Conservation (phyloP, 2,888 invertebrate genomes). For the Maniola hyperantus region DNA sequence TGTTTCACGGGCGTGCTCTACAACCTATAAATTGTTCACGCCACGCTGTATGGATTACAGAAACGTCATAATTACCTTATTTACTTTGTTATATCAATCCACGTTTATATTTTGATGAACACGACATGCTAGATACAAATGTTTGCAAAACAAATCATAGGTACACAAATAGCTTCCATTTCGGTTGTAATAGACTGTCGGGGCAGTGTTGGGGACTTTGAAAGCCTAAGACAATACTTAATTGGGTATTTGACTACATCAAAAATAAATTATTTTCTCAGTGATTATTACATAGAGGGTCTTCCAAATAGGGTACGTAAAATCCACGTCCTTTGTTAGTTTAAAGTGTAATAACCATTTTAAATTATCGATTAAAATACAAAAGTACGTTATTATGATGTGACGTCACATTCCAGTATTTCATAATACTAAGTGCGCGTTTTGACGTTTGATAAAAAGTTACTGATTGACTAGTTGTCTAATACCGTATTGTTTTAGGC, state of each 20-base stretch:
- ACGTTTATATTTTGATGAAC: background rate
- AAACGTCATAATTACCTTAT: constrained; percentile 38
- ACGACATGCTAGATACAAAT: background rate
- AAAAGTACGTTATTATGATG: too few relatives aligned
- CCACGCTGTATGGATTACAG: constrained; percentile 44
- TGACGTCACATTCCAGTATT: too few relatives aligned
- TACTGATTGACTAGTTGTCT: too few relatives aligned
- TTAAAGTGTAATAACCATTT: too few relatives aligned
- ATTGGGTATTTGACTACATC: too few relatives aligned
- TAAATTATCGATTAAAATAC: too few relatives aligned
- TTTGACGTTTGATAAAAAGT: too few relatives aligned
- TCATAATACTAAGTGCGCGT: too few relatives aligned
- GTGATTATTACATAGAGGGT: too few relatives aligned
- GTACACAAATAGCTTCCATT: background rate
- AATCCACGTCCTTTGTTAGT: too few relatives aligned
- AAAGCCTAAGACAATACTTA: background rate
- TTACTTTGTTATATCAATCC: constrained; percentile 13
- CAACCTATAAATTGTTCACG: constrained; percentile 53
- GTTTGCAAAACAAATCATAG: constrained; percentile 3
- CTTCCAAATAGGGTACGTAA: too few relatives aligned
- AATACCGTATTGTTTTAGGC: background rate
- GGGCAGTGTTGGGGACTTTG: background rate
- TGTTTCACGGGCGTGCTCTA: constrained; percentile 64
- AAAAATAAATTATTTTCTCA: too few relatives aligned
- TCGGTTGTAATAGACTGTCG: background rate